A percentile compares a stretch with the other conserved stretches of the same genome.
Conservation (phyloP, 1,140 invertebrate genomes). For the Galendromus occidentalis region DNA sequence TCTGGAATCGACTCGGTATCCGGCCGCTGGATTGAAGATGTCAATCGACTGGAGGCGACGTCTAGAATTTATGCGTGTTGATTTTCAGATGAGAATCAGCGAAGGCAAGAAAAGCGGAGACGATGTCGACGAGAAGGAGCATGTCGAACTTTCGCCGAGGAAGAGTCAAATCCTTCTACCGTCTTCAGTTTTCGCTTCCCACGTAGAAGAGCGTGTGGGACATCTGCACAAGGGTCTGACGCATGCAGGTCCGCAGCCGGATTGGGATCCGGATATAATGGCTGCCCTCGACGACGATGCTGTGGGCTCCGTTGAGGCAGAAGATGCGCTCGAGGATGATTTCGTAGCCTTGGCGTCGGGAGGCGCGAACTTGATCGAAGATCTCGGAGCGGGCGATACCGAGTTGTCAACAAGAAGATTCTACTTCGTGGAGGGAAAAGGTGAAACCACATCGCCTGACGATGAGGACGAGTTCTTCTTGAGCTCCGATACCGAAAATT, state of each 20-base stretch:
- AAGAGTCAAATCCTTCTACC: slow-evolving; percentile 42
- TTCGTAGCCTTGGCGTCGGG: slow-evolving; percentile 17
- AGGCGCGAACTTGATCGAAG: neutral
- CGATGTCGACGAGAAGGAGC: too few species aligned
- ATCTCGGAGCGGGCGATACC: neutral
- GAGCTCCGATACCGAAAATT: neutral
- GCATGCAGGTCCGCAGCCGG: slow-evolving; percentile 43
- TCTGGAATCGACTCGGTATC: too few species aligned
- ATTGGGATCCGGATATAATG: slow-evolving; percentile 79
- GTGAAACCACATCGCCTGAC: neutral
- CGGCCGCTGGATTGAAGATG: too few species aligned
- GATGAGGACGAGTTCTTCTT: slow-evolving; percentile 12
- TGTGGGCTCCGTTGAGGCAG: slow-evolving; percentile 58
- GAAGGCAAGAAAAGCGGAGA: too few species aligned
- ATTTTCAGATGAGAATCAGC: too few species aligned
- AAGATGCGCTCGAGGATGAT: slow-evolving; percentile 54
- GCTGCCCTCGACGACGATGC: slow-evolving; percentile 72
- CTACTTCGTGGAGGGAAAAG: neutral
- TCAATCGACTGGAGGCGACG: too few species aligned
- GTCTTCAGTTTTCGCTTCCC: slow-evolving; percentile 72
- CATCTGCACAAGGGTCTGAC: slow-evolving; percentile 52
- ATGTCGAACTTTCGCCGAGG: too few species aligned
- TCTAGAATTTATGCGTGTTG: too few species aligned
- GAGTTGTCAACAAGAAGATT: neutral
- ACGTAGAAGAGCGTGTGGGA: slow-evolving; percentile 66